phyloP scores from a whole-genome alignment of 2,888 invertebrate species.

The Stenolophus ochropezus region DNA sequence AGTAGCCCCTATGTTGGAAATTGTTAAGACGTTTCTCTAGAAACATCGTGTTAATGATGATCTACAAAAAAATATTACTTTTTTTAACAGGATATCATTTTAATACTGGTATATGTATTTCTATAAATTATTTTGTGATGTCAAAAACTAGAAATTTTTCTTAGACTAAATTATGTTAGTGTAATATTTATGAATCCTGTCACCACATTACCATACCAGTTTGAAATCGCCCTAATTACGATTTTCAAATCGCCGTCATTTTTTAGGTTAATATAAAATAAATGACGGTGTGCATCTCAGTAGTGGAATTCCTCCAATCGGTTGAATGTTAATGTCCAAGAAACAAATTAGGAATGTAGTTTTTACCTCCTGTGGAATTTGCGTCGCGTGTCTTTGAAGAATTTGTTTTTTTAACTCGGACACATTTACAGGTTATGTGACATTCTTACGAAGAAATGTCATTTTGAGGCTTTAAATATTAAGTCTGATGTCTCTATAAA shows the following conservation, averaged over 20 bases:
- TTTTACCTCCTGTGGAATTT: slow-evolving; percentile 14
- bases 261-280: slow-evolving; percentile 42
- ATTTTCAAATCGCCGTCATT: background rate
- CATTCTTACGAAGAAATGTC: slow-evolving; percentile 35
- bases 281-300: slow-evolving; percentile 11
- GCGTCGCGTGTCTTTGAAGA: slow-evolving; percentile 18
- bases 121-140: too few species aligned
- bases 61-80: too few species aligned
- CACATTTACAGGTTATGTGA: slow-evolving; percentile 39
- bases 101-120: too few species aligned
- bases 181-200: too few species aligned
- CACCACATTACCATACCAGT: background rate
- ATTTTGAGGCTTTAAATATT: slow-evolving; percentile 37
- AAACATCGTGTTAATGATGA: too few species aligned
- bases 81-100: too few species aligned
- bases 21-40: too few species aligned
- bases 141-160: too few species aligned
- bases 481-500: slow-evolving; percentile 29
- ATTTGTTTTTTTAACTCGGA: slow-evolving; percentile 12
- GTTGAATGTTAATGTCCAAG: slow-evolving; percentile 43
- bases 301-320: slow-evolving; percentile 23
- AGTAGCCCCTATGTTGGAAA: too few species aligned
- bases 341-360: slow-evolving; percentile 37
- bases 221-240: slow-evolving; percentile 62
- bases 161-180: too few species aligned